Evolutionary conservation across 1,140 invertebrate genomes (phyloP), one percentile per base, ranked within the genome.

Genomic region (Eriocheir sinensis): DNA sequence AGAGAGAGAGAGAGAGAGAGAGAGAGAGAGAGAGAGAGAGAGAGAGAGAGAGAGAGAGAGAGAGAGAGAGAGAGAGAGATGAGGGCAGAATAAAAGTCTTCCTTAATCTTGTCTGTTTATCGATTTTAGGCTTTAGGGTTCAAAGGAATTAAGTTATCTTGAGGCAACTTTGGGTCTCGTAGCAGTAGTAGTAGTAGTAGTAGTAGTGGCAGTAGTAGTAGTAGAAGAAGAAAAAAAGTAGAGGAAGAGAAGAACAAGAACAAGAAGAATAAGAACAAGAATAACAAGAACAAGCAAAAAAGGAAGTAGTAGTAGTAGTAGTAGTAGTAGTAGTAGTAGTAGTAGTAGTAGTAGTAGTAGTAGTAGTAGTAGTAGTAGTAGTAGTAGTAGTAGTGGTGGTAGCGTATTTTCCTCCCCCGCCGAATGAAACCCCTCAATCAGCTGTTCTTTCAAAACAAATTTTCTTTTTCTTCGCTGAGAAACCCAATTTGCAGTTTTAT

Each of bases 271-370:
- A n/a, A n/a, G n/a, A n/a, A n/a, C n/a, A n/a, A n/a, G n/a, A n/a
- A n/a, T n/a, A n/a, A n/a, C n/a, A n/a, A 15, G 44, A 4, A 48
- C 44, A 6, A 15, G 44, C 44, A 48, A 15, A 53, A 53, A 17
- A 53, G 48, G 2, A 21, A 72, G 60, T 72, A 72, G 60, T 72
- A 72, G 21, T 72, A 27, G 60, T n/a, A 72, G 60, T n/a, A 72
- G 60, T n/a, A 72, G 60, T n/a, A 72, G 60, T n/a, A 72, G 60
- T n/a, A 72, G 60, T n/a, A 72, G 60, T n/a, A 72, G 60, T n/a
- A 72, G 60, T n/a, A 72, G 60, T n/a, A 72, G 60, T n/a, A 72
- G 60, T n/a, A 72, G 60, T 72, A 72, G 60, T 72, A 72, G 60
- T 12, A 53, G 8, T 8, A 72, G 60, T n/a, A 72, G 60, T n/a